Conservation (phyloP, 1,140 invertebrate genomes). For the Drosophila eugracilis region DNA sequence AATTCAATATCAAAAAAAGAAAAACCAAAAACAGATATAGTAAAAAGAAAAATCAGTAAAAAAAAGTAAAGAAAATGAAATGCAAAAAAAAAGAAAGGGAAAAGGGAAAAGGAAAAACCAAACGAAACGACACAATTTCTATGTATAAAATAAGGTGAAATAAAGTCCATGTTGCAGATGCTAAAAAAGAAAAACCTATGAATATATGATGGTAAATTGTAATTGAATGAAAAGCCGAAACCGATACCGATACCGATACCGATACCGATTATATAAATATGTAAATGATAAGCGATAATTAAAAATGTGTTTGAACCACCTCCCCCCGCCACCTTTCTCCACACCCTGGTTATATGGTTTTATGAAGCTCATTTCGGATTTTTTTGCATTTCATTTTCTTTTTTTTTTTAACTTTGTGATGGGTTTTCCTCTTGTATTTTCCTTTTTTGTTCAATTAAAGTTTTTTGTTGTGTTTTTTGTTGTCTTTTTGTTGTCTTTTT, state of each 20-base stretch:
- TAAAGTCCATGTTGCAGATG: conserved; percentile 68
- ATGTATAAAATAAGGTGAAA: conserved; percentile 65
- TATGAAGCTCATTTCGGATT: conserved; percentile 10
- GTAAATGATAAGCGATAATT: conserved; percentile 62
- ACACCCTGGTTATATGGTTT: too few species aligned
- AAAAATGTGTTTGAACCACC: conserved; percentile 66
- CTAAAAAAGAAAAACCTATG: conserved; percentile 64
- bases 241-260: too few species aligned
- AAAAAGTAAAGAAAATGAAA: not conserved
- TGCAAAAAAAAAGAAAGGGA: not conserved
- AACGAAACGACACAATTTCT: conserved; percentile 31
- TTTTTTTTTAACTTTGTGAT: too few species aligned
- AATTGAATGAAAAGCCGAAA: conserved; percentile 54
- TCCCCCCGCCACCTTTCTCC: too few species aligned
- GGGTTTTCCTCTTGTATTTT: not conserved
- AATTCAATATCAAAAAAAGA: conserved; percentile 52
- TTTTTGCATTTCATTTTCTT: conserved; percentile 1
- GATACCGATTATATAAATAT: too few species aligned
- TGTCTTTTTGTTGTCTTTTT: conserved; percentile 1
- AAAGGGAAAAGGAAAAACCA: too few species aligned
- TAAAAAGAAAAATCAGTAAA: conserved; percentile 3
- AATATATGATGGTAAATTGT: conserved; percentile 57
- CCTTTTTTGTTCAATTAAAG: not conserved
- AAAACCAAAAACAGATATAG: not conserved
- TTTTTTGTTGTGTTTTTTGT: not conserved